Base-by-base conservation (phyloP, 2,888 invertebrate species). In the Drosophila mimetica region DNA sequence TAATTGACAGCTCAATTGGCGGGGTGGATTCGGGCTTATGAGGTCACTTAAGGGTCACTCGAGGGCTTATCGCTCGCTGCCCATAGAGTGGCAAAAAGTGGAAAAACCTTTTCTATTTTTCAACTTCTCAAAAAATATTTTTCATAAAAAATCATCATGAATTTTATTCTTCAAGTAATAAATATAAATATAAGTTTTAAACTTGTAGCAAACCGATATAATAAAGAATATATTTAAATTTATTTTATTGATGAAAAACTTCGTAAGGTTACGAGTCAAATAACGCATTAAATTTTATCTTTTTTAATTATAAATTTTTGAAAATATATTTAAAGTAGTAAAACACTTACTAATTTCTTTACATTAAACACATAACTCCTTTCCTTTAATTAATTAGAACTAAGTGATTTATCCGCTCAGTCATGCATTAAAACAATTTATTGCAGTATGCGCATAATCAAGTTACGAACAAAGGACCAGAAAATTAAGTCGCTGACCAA, bases 1-100 rank as follows among this genome's bases (percentile, higher is more conserved):
- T 70, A 70, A 70, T 69, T 70, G 69, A 69, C 69, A 69, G 69
- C 53, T 69, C 47, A 58, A 66, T 63, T 59, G 63, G 28, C 57
- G n/a, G 52, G 60, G 58, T 30, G 46, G 46, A 39, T 44, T 30
- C 7, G n/a, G 61, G 44, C 61, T 61, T 61, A 64, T 61, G 61
- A 64, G 64, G 64, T 64, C 64, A 64, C 61, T 61, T 64, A 51
- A 44, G 28, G 64, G 61, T 64, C 64, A 64, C 18, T 64, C 30
- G 20, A 61, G 63, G 63, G 50, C 42, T 64, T 61, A 61, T 60
- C 42, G 36, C 64, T 60, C 42, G 36, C 64, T 25, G 36, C 42
- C 61, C 22, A 44, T 42, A 13, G 18, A 50, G 16, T 28, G 42
- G 7, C 34, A 44, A 16, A 18, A 34, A 42, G 3, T 18, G 4